phyloP scores from a whole-genome alignment of 2,113 vertebrate species.

The Ophiodon elongatus region DNA sequence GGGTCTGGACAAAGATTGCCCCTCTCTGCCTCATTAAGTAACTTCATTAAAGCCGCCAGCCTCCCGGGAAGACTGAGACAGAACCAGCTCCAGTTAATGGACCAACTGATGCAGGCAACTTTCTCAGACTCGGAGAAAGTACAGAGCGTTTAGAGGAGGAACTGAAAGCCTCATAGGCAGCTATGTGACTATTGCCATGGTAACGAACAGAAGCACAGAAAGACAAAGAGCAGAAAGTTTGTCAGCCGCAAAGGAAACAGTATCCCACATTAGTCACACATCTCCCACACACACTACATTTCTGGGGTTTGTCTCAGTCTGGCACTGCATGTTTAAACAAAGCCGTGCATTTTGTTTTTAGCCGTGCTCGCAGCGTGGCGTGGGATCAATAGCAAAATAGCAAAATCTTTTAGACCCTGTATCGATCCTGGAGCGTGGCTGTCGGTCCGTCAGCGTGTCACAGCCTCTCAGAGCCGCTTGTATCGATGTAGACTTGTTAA shows the following conservation, averaged over 20 bases:
- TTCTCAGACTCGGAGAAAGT: slow-evolving; percentile 64
- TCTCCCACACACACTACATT: slow-evolving; percentile 53
- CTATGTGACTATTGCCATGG: slow-evolving; percentile 50
- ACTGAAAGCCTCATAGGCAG: slow-evolving; percentile 31
- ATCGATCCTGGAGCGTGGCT: neutral
- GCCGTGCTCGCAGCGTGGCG: neutral
- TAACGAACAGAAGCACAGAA: slow-evolving; percentile 47
- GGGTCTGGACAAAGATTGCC: slow-evolving; percentile 78
- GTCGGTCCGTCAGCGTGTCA: neutral
- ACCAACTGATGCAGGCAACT: slow-evolving; percentile 58
- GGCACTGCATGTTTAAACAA: slow-evolving; percentile 42
- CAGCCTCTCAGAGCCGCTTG: too few species aligned
- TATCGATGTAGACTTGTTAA: too few species aligned
- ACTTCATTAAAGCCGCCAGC: slow-evolving; percentile 73
- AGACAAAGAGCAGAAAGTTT: slow-evolving; percentile 57
- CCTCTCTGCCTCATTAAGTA: slow-evolving; percentile 84
- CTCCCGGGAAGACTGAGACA: slow-evolving; percentile 57
- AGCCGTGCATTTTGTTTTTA: slow-evolving; percentile 34
- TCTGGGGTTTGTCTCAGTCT: slow-evolving; percentile 42
- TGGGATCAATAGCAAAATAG: neutral
- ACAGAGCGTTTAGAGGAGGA: slow-evolving; percentile 33
- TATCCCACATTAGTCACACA: slow-evolving; percentile 67
- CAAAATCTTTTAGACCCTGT: neutral
- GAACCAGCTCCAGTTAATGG: slow-evolving; percentile 69
- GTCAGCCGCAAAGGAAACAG: slow-evolving; percentile 49